Base-by-base conservation (phyloP, 2,888 invertebrate genomes). In the Operophtera brumata region DNA sequence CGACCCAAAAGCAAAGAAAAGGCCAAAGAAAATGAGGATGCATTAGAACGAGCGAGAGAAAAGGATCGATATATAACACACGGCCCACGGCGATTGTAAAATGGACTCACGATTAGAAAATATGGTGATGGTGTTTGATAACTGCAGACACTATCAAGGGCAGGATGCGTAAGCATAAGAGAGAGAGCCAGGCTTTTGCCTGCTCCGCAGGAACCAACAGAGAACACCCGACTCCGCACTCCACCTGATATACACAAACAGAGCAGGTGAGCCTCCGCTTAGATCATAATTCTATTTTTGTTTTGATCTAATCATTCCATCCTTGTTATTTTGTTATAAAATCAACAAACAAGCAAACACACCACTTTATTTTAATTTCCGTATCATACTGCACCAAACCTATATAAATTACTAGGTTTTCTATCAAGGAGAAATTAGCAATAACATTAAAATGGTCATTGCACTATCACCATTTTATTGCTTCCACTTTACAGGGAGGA, bases 121-220 rank as follows among this genome's bases (percentile, higher is more conserved):
- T 77, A 81, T 73, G 73, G 80, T 77, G 80, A 79, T 82, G 80
- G 78, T 83, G 81, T 86, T 88, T 82, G 78, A 77, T 80, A 81
- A 78, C 80, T 80, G 76, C 78, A 83, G 78, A 78, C 73, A 82
- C 73, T 80, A 78, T 80, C 78, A 76, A 66, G 82, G 82, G 77
- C 88, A 90, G 79, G 74, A 91, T 91, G 91, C 89, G 90, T 91
- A 90, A 90, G 77, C 86, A 88, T 81, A 90, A 89, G 79, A 85
- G 79, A 83, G 83, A 80, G 75, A 82, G 80, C 73, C 85, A 83
- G 90, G 90, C 90, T 67, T 68, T 71, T 67, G 89, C 89, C 89
- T 88, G 87, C 80, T 74, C 84, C 81, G 82, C 84, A 75, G 83
- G 82, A 77, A 79, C 84, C 65, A 73, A 82, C 66, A 81, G 71